phyloP scores from a whole-genome alignment of 2,888 invertebrate genomes.

The Ichneumon xanthorius region DNA sequence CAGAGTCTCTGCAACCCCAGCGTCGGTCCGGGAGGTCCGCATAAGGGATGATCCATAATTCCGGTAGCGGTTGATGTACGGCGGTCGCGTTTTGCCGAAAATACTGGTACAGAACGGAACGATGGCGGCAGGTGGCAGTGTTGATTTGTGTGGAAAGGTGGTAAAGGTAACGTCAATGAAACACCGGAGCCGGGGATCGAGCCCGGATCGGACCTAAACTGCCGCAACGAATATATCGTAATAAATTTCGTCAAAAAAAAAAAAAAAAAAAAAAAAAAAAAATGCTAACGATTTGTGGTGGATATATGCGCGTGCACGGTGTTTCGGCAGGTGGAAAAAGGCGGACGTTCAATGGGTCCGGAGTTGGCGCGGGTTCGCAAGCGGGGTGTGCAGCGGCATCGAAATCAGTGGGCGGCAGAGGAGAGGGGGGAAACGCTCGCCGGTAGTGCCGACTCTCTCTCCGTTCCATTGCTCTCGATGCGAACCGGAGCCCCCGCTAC shows the following conservation, averaged over 20 bases:
- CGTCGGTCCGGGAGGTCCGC: neutral
- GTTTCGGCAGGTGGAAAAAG: conserved; percentile 70
- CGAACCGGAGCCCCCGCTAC: conserved; percentile 49
- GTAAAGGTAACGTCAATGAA: conserved; percentile 64
- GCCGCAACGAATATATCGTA: conserved; percentile 63
- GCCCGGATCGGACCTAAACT: conserved; percentile 45
- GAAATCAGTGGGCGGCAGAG: conserved; percentile 57
- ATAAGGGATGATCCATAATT: conserved; percentile 47
- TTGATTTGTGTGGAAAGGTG: conserved; percentile 67
- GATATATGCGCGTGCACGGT: conserved; percentile 60
- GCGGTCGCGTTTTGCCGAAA: conserved; percentile 52
- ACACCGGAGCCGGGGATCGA: conserved; percentile 31
- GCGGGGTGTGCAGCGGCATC: conserved; percentile 37
- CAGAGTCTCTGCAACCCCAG: neutral
- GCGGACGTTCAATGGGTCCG: conserved; percentile 59
- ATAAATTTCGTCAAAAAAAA: conserved; percentile 71
- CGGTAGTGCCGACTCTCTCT: conserved; percentile 69
- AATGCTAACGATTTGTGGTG: conserved; percentile 68
- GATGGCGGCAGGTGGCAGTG: conserved; percentile 46
- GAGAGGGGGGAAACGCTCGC: conserved; percentile 58
- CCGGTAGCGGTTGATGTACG: conserved; percentile 48
- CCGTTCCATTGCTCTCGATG: conserved; percentile 62
- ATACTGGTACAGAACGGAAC: conserved; percentile 32
- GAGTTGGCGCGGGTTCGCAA: conserved; percentile 58
- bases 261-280: conserved; percentile 67